These are phyloP conservation scores for Eretmocerus hayati DNA, from an alignment of 2,888 invertebrate species.

Conservation along the genomic window DNA sequence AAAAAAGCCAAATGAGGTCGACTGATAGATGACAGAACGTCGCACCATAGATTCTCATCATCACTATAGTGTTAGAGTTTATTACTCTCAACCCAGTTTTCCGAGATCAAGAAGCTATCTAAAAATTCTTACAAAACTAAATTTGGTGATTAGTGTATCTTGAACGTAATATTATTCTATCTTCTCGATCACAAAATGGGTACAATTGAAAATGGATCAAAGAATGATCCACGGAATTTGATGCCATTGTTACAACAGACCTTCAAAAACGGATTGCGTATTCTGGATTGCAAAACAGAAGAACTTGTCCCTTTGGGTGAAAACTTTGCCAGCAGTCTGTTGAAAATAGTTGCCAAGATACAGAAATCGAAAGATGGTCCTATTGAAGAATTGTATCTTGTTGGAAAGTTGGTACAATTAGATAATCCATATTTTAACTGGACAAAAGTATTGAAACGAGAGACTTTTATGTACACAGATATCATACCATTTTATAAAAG, in stretches of 20 bases:
- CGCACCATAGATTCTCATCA: too few relatives aligned
- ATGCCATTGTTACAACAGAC: background rate
- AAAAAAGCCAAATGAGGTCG: too few relatives aligned
- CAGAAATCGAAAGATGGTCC: background rate
- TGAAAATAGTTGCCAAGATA: background rate
- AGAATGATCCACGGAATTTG: background rate
- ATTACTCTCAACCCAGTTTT: too few relatives aligned
- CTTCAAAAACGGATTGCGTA: background rate
- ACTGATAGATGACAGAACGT: too few relatives aligned
- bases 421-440: background rate
- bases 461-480: conserved; percentile 51
- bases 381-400: background rate
- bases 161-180: too few relatives aligned
- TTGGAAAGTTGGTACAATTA: conserved; percentile 26
- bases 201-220: too few relatives aligned
- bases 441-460: too few relatives aligned
- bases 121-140: too few relatives aligned
- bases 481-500: conserved; percentile 49
- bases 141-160: too few relatives aligned
- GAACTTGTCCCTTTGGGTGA: background rate
- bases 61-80: too few relatives aligned
- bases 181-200: too few relatives aligned
- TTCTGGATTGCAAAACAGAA: background rate
- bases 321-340: background rate
- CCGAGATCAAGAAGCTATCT: too few relatives aligned